These are phyloP conservation scores for Antheraea pernyi DNA, from an alignment of 1,140 invertebrate species.

Conservation along the genomic window DNA sequence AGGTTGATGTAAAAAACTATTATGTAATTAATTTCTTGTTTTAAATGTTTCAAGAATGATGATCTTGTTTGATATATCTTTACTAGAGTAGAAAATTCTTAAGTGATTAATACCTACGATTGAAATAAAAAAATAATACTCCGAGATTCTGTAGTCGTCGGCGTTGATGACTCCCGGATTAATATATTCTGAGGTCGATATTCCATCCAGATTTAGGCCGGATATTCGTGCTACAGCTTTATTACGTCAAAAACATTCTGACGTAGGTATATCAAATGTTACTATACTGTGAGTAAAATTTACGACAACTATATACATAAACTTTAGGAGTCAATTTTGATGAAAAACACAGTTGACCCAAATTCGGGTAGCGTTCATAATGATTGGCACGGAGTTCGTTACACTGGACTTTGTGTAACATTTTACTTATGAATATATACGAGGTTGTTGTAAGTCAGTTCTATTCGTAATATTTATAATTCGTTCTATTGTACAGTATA, in stretches of 20 bases:
- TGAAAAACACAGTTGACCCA: background rate
- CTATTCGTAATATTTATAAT: no score
- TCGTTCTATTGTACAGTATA: no score
- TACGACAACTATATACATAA: constrained; percentile 15
- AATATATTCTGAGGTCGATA: background rate
- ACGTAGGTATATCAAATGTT: constrained; percentile 9
- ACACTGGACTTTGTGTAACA: background rate
- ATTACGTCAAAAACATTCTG: constrained; percentile 7
- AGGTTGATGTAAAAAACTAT: no score
- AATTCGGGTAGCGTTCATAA: background rate
- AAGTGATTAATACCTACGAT: no score
- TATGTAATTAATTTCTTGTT: no score
- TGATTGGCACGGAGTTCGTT: background rate
- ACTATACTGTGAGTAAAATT: constrained; percentile 18
- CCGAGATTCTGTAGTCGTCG: background rate
- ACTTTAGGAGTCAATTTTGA: background rate
- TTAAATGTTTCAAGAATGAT: no score
- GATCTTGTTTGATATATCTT: no score
- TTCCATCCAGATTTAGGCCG: constrained; percentile 18
- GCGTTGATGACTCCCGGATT: background rate
- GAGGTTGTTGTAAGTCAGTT: no score
- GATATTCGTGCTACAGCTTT: constrained; percentile 15
- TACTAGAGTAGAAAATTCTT: no score
- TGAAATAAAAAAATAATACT: no score
- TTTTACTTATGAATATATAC: no score